These are phyloP conservation scores for Anagrus nilaparvatae DNA, from an alignment of 1,140 invertebrate genomes.

Conservation along the genomic window DNA sequence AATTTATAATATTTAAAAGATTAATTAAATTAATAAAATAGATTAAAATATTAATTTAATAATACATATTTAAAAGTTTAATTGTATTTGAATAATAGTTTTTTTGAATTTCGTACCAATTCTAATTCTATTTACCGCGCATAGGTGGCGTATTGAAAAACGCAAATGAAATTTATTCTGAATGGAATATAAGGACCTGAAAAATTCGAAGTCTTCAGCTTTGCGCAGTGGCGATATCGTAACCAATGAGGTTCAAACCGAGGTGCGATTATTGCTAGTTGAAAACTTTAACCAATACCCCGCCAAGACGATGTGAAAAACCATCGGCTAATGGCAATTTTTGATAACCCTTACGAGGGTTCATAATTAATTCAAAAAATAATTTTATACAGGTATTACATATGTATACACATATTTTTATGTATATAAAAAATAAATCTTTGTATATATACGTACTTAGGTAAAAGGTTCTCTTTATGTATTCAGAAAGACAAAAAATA, in stretches of 20 bases:
- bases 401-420: no score
- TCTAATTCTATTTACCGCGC: neutral
- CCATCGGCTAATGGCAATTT: constrained; percentile 84
- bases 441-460: no score
- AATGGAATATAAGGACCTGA: constrained; percentile 19
- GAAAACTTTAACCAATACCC: constrained; percentile 91
- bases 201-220: constrained; percentile 41
- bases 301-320: constrained; percentile 86
- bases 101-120: neutral
- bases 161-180: neutral
- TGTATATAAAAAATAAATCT: no score
- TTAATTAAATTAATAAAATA: no score
- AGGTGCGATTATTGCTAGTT: constrained; percentile 85
- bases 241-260: constrained; percentile 78
- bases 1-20: no score
- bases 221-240: constrained; percentile 73
- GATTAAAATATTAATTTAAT: no score
- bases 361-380: constrained; percentile 4
- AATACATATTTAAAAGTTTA: no score
- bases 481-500: no score
- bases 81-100: no score
- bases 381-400: no score
- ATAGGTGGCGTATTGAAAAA: constrained; percentile 1
- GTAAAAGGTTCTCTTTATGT: no score
- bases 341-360: constrained; percentile 25